These are phyloP conservation scores for Zaprionus lachaisei DNA, from an alignment of 1,140 invertebrate genomes.

Conservation along the genomic window DNA sequence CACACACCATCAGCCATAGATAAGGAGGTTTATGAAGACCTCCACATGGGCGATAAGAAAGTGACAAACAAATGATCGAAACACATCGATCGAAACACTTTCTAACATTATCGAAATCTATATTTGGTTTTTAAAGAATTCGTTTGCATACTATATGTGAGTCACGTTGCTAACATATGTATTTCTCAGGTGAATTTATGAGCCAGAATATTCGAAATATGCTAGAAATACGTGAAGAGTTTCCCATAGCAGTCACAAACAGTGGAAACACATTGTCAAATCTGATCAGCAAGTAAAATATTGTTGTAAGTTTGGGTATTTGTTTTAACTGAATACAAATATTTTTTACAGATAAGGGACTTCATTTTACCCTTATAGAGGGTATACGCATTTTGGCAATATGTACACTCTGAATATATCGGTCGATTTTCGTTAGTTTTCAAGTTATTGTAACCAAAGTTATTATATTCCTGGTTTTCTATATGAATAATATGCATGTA, in stretches of 20 bases:
- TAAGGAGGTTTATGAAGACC: slow-evolving; percentile 30
- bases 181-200: slow-evolving; percentile 31
- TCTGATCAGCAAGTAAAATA: not conserved
- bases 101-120: slow-evolving; percentile 38
- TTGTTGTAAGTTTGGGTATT: not conserved
- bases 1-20: slow-evolving; percentile 10
- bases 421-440: no score
- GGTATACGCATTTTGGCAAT: no score
- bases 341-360: not conserved
- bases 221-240: slow-evolving; percentile 47
- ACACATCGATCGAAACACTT: slow-evolving; percentile 48
- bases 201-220: slow-evolving; percentile 37
- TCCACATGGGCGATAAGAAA: slow-evolving; percentile 11
- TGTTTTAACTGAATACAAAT: no score
- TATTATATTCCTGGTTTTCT: no score
- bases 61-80: slow-evolving; percentile 10
- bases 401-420: no score
- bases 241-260: slow-evolving; percentile 12
- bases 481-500: no score
- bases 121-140: not conserved
- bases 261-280: not conserved
- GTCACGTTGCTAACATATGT: slow-evolving; percentile 64
- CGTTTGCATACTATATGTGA: slow-evolving; percentile 32
- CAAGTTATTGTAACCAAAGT: no score
- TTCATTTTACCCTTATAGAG: no score